Evolutionary conservation across 2,797 vertebrate genomes (phyloP), one percentile per base, ranked within the genome.

Genomic region (Protosalanx chinensis): DNA sequence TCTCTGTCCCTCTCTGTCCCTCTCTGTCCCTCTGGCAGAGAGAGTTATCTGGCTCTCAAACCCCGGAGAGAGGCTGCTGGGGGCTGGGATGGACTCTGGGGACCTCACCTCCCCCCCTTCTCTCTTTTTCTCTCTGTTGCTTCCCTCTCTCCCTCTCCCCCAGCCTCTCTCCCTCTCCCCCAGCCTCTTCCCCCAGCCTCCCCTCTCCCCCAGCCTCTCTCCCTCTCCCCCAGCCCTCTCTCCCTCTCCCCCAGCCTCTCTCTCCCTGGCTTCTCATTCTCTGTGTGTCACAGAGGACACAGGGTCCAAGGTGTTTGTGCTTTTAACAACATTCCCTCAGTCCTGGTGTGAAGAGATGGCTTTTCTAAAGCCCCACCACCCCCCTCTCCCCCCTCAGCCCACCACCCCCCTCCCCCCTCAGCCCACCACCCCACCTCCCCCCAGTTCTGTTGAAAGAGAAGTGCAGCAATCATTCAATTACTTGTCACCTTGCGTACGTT

Each of bases 291-390:
- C 35, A 37, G 35, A 37, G 35, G 35, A 6, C 35, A 37, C 35
- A 37, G 35, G 33, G 35, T 7, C 6, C 35, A 37, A 37, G 35
- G 6, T 1, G 7, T 0, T 37, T 37, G 35, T 37, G 35, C 35
- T 37, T 37, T 37, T 37, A 37, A 37, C 35, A 37, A 37, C 35
- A 37, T 7, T 37, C 35, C 35, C 35, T 37, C 35, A 37, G 7
- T 37, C 7, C 79, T 82, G 68, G 64, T 74, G 61, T 41, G 49
- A 18, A 5, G 33, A 51, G 7, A 33, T 2, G 7, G 72, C 6
- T 60, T 57, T 70, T 83, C 85, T 82, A 79, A 64, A 0, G 84
- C n/a, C n/a, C n/a, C n/a, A n/a, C n/a, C n/a, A 82, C 83, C 85
- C 67, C 59, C 59, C 18, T 30, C 70, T 75, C 76, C 59, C 71